phyloP scores from a whole-genome alignment of 2,113 vertebrate species.

The Onychorhynchus coronatus region DNA sequence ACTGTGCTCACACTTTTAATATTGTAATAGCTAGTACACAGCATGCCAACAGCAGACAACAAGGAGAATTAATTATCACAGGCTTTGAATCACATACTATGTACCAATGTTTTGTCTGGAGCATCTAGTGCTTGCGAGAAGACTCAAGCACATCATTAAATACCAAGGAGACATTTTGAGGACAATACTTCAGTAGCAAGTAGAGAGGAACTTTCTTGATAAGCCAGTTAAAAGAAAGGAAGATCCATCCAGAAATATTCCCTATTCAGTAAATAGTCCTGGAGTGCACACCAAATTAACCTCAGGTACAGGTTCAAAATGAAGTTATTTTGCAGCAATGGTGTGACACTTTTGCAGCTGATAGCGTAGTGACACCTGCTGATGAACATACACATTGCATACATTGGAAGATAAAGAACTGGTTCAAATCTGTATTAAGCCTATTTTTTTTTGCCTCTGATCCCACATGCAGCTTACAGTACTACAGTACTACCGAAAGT shows the following conservation, averaged over 20 bases:
- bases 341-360: not conserved
- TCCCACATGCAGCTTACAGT: fast-evolving
- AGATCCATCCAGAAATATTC: not conserved
- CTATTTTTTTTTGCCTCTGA: not conserved
- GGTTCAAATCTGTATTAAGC: not conserved
- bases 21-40: not conserved
- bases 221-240: not conserved
- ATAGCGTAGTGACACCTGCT: slow-evolving; percentile 1
- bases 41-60: not conserved
- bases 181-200: not conserved
- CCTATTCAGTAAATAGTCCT: not conserved
- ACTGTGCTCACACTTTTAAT: not conserved
- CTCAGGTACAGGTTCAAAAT: not conserved
- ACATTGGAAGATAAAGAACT: not conserved
- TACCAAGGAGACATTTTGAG: not conserved
- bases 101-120: not conserved
- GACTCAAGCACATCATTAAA: not conserved
- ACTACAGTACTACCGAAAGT: fast-evolving
- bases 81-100: not conserved
- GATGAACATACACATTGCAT: not conserved
- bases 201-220: not conserved
- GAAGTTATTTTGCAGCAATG: fast-evolving
- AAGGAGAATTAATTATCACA: slow-evolving; percentile 13
- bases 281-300: not conserved
- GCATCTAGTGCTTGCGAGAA: not conserved